Conservation (phyloP, 92 coral and sea anemone species). For the Actinernus sp. region DNA sequence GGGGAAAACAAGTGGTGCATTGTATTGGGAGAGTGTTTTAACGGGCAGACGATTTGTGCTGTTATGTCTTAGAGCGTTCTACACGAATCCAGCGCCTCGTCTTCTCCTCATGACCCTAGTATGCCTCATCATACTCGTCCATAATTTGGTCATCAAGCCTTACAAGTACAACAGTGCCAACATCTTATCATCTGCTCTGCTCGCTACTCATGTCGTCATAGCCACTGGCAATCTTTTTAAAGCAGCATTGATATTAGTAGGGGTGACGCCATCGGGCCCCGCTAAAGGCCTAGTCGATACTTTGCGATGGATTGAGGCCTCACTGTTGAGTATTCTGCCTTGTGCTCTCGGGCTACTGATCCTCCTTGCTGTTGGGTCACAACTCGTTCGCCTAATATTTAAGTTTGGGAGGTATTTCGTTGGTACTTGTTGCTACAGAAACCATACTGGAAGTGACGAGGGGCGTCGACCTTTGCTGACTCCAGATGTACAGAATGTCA, state of each 20-base stretch:
- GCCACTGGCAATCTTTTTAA: slow-evolving; percentile 55
- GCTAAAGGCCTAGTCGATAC: not conserved
- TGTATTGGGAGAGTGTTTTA: slow-evolving; percentile 79
- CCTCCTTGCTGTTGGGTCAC: slow-evolving; percentile 8
- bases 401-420: too few species aligned
- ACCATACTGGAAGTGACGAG: too few species aligned
- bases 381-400: slow-evolving; percentile 18
- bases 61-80: slow-evolving; percentile 30
- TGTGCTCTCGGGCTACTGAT: slow-evolving; percentile 6
- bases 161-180: slow-evolving; percentile 54
- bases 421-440: too few species aligned
- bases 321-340: slow-evolving; percentile 23
- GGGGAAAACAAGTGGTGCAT: slow-evolving; percentile 20
- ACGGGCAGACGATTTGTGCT: slow-evolving; percentile 69
- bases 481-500: too few species aligned
- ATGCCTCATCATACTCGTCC: slow-evolving; percentile 58
- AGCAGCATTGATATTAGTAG: slow-evolving; percentile 34
- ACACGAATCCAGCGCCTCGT: slow-evolving; percentile 59
- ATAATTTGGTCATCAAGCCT: slow-evolving; percentile 51
- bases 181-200: slow-evolving; percentile 46
- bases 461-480: too few species aligned
- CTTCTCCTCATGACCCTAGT: slow-evolving; percentile 41
- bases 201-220: slow-evolving; percentile 35
- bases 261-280: slow-evolving; percentile 28
- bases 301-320: slow-evolving; percentile 24